These are phyloP conservation scores for Anguilla rostrata DNA, from an alignment of 2,113 vertebrate species.

Conservation along the genomic window DNA sequence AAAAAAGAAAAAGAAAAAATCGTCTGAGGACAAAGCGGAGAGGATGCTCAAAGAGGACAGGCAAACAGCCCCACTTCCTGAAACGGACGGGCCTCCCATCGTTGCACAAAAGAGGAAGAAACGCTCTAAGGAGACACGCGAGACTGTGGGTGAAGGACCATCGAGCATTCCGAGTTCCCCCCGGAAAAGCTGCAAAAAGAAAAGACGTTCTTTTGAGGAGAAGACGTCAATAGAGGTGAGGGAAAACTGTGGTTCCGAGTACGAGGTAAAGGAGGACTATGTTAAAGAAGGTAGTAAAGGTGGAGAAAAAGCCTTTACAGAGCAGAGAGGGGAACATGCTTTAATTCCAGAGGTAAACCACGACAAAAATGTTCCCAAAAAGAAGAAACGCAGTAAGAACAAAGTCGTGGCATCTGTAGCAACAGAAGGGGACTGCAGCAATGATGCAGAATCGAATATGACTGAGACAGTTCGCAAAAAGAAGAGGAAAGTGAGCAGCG, in stretches of 20 bases:
- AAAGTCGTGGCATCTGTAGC: background rate
- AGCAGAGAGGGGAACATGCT: background rate
- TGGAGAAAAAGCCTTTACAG: background rate
- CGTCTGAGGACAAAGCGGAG: slow-evolving; percentile 38
- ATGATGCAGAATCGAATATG: background rate
- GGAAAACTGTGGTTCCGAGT: background rate
- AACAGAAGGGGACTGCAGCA: slow-evolving; percentile 1
- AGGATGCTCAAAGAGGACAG: background rate
- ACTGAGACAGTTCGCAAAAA: slow-evolving; percentile 28
- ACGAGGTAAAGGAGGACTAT: background rate
- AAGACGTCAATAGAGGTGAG: background rate
- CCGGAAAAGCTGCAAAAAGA: background rate
- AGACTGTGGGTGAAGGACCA: background rate
- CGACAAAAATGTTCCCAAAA: slow-evolving; percentile 42
- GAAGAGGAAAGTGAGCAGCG: slow-evolving; percentile 8
- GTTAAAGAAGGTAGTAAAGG: background rate
- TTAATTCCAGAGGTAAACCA: slow-evolving; percentile 6
- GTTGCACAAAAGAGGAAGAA: slow-evolving; percentile 29
- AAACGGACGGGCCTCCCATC: background rate
- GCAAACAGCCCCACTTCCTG: background rate
- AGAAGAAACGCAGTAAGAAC: slow-evolving; percentile 41
- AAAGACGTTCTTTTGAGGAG: background rate
- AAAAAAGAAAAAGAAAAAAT: slow-evolving; percentile 46
- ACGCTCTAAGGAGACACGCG: background rate
- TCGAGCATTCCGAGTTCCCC: background rate